Base-by-base conservation (phyloP, 2,797 vertebrate species). In the Argyrosomus regius region DNA sequence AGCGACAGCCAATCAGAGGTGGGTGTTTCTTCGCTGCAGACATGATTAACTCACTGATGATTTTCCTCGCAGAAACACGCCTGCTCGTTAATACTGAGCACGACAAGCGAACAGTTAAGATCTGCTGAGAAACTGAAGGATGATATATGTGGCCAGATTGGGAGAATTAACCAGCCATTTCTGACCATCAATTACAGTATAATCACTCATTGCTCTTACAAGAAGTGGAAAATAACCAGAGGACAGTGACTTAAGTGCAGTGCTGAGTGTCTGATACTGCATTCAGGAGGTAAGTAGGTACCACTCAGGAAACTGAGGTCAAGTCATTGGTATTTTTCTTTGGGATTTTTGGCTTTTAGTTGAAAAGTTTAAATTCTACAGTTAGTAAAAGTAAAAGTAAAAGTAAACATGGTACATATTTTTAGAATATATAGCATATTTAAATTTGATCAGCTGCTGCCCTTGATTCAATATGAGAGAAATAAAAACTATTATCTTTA, bases 1-100 rank as follows among this genome's bases (percentile, higher is more conserved):
- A 28, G 45, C 7, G 11, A 22, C 58, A 69, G 68, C 78, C 76
- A 75, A 79, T 80, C 77, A 77, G 61, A 66, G 65, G 41, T 41
- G 72, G 69, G 74, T 18, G 68, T 43, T 8, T 48, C 64, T 43
- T 3, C 0, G 13, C 70, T 5, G 69, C 68, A 67, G 61, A 74
- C 69, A 26, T 54, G 73, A 88, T 84, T 62, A 77, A 77, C 74
- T 72, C 41, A 1, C 35, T 12, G 73, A 85, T 82, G 50, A 62
- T 58, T 69, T 61, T 64, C 41, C 62, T 26, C 28, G 3, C 61
- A 39, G 59, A 41, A 57, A 67, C 61, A 60, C 10, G 6, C 26
- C 72, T 2, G 57, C 67, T 79, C 24, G n/a, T 82, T 76, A 78
- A 78, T 57, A 48, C 31, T 3, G n/a, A 54, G 49, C 16, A 5